These are phyloP conservation scores for Hedychridium roseum DNA, from an alignment of 2,888 invertebrate species.

Conservation along the genomic window DNA sequence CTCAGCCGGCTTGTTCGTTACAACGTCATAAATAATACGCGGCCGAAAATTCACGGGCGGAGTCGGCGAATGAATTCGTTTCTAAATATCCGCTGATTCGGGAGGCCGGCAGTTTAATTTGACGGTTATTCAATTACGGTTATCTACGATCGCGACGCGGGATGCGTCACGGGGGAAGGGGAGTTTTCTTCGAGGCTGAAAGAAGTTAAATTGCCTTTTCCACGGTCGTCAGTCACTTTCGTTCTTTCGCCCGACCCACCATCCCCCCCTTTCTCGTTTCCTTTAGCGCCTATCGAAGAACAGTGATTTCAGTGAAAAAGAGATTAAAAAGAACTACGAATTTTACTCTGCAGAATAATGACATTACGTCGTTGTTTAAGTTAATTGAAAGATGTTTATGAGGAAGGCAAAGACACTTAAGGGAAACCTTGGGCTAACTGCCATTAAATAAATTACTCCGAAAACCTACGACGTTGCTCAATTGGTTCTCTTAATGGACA, in stretches of 20 bases:
- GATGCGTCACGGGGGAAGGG: conserved; percentile 4
- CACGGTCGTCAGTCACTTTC: conserved; percentile 37
- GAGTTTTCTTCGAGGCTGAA: conserved; percentile 28
- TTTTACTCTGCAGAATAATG: too few species aligned
- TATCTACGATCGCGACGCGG: conserved; percentile 27
- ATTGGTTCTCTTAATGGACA: conserved; percentile 28
- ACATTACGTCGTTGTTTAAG: too few species aligned
- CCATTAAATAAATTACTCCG: too few species aligned
- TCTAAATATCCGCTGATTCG: conserved; percentile 34
- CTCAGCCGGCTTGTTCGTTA: too few species aligned
- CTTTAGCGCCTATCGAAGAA: not conserved
- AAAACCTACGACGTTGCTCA: not conserved
- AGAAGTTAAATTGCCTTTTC: conserved; percentile 45
- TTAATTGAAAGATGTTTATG: too few species aligned
- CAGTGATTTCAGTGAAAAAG: not conserved
- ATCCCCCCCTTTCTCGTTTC: conserved; percentile 1
- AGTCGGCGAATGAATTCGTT: conserved; percentile 17
- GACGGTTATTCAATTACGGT: conserved; percentile 42
- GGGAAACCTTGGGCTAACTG: too few species aligned
- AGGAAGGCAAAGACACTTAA: too few species aligned
- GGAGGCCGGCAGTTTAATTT: conserved; percentile 35
- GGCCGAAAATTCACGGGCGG: not conserved
- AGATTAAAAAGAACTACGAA: not conserved
- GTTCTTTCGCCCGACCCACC: conserved; percentile 18
- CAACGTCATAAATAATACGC: not conserved